Base-by-base conservation (phyloP, 2,113 vertebrate genomes). In the Ctenomys sociabilis region DNA sequence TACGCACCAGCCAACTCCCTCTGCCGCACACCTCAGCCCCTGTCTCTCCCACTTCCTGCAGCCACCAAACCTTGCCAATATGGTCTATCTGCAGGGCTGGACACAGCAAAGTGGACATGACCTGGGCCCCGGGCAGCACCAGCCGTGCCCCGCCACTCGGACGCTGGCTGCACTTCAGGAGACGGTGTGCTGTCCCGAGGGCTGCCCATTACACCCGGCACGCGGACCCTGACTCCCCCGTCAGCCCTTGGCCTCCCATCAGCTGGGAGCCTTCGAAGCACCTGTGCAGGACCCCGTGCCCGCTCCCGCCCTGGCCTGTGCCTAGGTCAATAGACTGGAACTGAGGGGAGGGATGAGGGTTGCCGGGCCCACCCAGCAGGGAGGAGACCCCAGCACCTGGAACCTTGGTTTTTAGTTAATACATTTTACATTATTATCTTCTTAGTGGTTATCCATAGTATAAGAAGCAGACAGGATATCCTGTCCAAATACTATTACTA, bases 191-290 rank as follows among this genome's bases (percentile, higher is more conserved):
- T 63, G n/a, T 7, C n/a, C 24, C 10, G 45, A 5, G 40, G 59
- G 26, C 8, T 9, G 43, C 24, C 37, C 13, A 1, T 16, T 19
- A 26, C 11, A 21, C 35, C 26, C 12, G 11, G 24, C 73, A 75
- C 24, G 2, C 40, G 28, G 40, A 40, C 26, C 49, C 45, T 57
- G 11, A 59, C 32, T 26, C 28, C 37, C 26, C 21, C 35, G 16
- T 12, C 7, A 7, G 22, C 54, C 14, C 57, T 43, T 37, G 1
- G 0, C 9, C 37, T 17, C 19, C 17, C 61, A 1, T 4, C 0
- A 0, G 35, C 45, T 9, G 0, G 5, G 13, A 32, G 45, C 21
- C 49, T 49, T 10, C 0, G 10, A 12, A 2, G n/a, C 6, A 2
- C 78, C 37, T 64, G 11, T 64, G 21, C 37, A 85, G 78, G 77